Percentiles rank a stretch among this genome's conserved stretches.
Evolutionary conservation across 1,140 invertebrate genomes (phyloP).

Genomic region (Pygmarrhopalites habei): DNA sequence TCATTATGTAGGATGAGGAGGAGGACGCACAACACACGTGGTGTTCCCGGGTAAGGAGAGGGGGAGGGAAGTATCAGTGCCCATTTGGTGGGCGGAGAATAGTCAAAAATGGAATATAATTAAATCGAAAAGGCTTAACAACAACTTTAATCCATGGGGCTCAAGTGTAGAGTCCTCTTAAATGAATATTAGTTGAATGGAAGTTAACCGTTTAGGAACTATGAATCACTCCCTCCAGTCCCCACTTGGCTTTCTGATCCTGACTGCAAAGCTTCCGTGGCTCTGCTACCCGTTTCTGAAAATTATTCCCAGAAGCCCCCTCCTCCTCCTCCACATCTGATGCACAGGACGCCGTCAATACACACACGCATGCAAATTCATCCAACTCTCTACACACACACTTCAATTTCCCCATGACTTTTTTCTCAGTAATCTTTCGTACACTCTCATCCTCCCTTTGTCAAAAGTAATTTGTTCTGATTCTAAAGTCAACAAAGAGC

Average conservation of each 20-base stretch:
- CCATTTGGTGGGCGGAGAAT: slow-evolving; percentile 27
- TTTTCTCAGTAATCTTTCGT: too few species aligned
- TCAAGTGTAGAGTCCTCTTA: slow-evolving; percentile 26
- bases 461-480: too few species aligned
- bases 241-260: slow-evolving; percentile 32
- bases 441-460: too few species aligned
- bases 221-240: slow-evolving; percentile 29
- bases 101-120: slow-evolving; percentile 32
- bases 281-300: slow-evolving; percentile 23
- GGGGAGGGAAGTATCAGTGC: slow-evolving; percentile 10
- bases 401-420: too few species aligned
- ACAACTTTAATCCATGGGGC: slow-evolving; percentile 31
- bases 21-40: too few species aligned
- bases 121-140: slow-evolving; percentile 26
- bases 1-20: too few species aligned
- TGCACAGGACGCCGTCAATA: neutral
- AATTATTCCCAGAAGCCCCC: slow-evolving; percentile 33
- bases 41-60: too few species aligned
- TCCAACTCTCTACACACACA: neutral
- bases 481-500: too few species aligned
- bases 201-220: slow-evolving; percentile 31
- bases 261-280: slow-evolving; percentile 16
- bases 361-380: neutral
- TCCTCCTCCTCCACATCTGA: slow-evolving; percentile 1
- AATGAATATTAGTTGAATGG: slow-evolving; percentile 34